phyloP scores from a whole-genome alignment of 2,113 vertebrate species.

The Thermophis baileyi region DNA sequence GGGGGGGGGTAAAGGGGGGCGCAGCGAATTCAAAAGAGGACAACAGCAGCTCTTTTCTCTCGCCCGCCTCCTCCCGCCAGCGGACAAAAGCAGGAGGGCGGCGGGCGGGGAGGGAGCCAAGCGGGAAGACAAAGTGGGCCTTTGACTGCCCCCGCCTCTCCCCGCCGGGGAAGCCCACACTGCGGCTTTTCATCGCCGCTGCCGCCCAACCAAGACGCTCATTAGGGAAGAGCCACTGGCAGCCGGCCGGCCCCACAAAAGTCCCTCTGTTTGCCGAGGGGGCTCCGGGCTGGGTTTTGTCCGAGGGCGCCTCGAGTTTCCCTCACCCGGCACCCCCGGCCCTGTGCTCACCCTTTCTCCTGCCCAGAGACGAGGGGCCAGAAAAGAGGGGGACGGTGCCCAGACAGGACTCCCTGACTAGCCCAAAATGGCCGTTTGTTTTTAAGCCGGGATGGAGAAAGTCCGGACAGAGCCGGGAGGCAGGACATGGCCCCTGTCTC shows the following conservation, averaged over 20 bases:
- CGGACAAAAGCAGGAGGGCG: conserved; percentile 51
- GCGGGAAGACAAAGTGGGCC: conserved; percentile 61
- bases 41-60: conserved; percentile 56
- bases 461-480: background rate
- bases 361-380: background rate
- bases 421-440: background rate
- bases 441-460: background rate
- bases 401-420: rapidly evolving
- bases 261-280: conserved; percentile 64
- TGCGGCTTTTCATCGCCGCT: conserved; percentile 65
- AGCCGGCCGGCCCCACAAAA: conserved; percentile 65
- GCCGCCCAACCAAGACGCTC: conserved; percentile 63
- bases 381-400: rapidly evolving
- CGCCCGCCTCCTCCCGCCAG: conserved; percentile 23
- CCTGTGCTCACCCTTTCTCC: background rate
- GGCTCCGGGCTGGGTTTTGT: conserved; percentile 59
- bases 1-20: rapidly evolving
- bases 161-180: conserved; percentile 52
- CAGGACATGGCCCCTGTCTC: background rate
- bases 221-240: conserved; percentile 66
- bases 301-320: conserved; percentile 58
- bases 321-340: conserved; percentile 26
- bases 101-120: background rate
- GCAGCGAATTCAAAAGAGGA: background rate
- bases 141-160: conserved; percentile 43